Base-by-base conservation (phyloP, 2,113 vertebrate species). In the Ceyx melanurus region DNA sequence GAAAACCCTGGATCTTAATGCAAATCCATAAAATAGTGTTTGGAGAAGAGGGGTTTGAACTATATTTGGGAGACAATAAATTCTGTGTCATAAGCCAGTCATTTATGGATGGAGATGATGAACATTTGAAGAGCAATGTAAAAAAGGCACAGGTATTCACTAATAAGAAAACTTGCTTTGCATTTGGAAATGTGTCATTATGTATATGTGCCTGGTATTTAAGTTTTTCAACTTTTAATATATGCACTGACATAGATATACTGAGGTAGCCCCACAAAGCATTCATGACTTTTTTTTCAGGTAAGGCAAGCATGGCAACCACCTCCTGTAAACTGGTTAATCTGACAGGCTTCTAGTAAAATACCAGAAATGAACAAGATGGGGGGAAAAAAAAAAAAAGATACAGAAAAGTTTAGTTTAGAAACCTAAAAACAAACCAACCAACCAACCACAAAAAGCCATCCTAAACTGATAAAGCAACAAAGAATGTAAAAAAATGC, bases 21-120 rank as follows among this genome's bases (percentile, higher is more conserved):
- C 3, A 71, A 77, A 60, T 33, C 37, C 35, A 29, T 40, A 58
- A 81, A 62, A 50, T 12, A 46, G 6, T 35, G 4, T 12, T 31
- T 28, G 6, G 2, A 8, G 23, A 6, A 4, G 10, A 1, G 0
- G 8, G 15, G 48, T 48, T 37, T 12, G 7, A 57, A 51, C 20
- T 16, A 13, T 19, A 43, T 35, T 60, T 84, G 45, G 48, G 72
- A 5, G 15, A n/a, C 15, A 65, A 33, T 33, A 72, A 87, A 78
- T 10, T 18, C 48, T 61, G 45, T 6, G 12, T 78, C 22, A 13
- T 65, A 67, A 71, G 9, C 28, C 57, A 79, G 56, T 76, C 2
- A 2, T 26, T 20, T 56, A 20, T 46, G 73, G 48, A 65, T 45
- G 18, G 26, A 82, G 37, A 60, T 50, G 54, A 68, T 68, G 35